Base-by-base conservation (phyloP, 2,113 vertebrate genomes). In the Lasiurus cinereus region DNA sequence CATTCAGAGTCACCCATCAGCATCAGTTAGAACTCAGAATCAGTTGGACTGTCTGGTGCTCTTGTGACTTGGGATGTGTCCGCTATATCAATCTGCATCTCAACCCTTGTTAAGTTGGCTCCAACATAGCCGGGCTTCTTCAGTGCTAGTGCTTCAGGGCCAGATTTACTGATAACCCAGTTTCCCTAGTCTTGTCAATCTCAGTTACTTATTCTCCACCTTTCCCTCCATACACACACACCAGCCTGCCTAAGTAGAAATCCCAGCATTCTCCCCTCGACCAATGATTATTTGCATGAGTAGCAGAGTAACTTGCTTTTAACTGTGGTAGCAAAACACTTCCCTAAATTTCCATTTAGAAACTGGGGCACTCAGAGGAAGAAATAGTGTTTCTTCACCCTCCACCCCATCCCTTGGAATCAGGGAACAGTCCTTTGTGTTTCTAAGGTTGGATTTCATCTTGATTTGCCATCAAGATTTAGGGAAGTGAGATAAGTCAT, bases 181-280 rank as follows among this genome's bases (percentile, higher is more conserved):
- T 59, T 39, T 27, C 48, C 66, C 54, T 16, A 36, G 46, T 52
- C 13, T 27, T 92, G 46, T 85, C 29, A 64, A 3, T 50, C 31
- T 87, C 59, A 77, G 39, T 18, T 67, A 12, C 76, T 79, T 46
- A 21, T 3, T 33, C 5, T 79, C 76, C 12, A 36, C 18, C 59
- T 2, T 13, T 5, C 15, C 43, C 1, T 31, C 15, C 31, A 13
- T 5, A 2, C 29, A 36, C 11, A 27, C 39, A 27, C 0, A 3
- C 6, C 36, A 36, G 48, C 67, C 14, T 73, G 69, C n/a, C 4
- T 87, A 59, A 8, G 33, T 54, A 31, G 48, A 46, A 92, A 88
- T 83, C 56, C 74, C 79, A 94, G 83, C 66, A 54, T 31, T 36
- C 36, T 79, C 22, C 80, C 14, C 19, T 80, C 22, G 7, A 54